Evolutionary conservation across 1,140 invertebrate species (phyloP).

Genomic region (Pseudobourletiella spinata): DNA sequence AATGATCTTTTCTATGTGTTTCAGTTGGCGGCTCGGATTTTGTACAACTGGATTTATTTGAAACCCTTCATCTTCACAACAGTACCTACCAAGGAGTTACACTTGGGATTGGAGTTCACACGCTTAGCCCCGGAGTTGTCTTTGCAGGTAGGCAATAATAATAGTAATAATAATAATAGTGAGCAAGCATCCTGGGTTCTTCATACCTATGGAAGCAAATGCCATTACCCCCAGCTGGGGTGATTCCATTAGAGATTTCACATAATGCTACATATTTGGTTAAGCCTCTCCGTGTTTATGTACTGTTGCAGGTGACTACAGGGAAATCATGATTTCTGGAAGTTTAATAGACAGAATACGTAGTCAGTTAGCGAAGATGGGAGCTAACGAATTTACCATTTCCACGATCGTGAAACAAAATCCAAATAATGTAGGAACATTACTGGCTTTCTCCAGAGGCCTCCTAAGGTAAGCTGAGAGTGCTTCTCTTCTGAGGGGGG

Average conservation of each 20-base stretch:
- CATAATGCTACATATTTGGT: too few relatives aligned
- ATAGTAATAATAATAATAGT: too few relatives aligned
- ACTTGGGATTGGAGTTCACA: slow-evolving; percentile 51
- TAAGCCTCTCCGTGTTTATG: too few relatives aligned
- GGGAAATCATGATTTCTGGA: slow-evolving; percentile 58
- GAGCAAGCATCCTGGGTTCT: too few relatives aligned
- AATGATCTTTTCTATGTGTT: too few relatives aligned
- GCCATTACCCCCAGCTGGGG: too few relatives aligned
- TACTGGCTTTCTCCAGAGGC: slow-evolving; percentile 61
- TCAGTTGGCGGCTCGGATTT: slow-evolving; percentile 34
- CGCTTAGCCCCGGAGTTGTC: slow-evolving; percentile 52
- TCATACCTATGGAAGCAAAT: too few relatives aligned
- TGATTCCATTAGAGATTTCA: too few relatives aligned
- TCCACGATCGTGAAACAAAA: slow-evolving; percentile 66
- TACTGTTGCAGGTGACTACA: slow-evolving; percentile 59
- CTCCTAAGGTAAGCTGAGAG: slow-evolving; percentile 38
- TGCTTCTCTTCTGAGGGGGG: background rate
- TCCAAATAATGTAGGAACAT: slow-evolving; percentile 66
- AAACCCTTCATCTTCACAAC: slow-evolving; percentile 58
- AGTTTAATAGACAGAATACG: slow-evolving; percentile 34
- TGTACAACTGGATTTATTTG: slow-evolving; percentile 52
- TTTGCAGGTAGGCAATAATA: slow-evolving; percentile 40
- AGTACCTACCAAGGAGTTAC: slow-evolving; percentile 53
- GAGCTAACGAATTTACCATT: slow-evolving; percentile 60
- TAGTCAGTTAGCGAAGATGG: slow-evolving; percentile 21